Conservation (phyloP, 1,140 invertebrate species). For the Tigriopus japonicus region DNA sequence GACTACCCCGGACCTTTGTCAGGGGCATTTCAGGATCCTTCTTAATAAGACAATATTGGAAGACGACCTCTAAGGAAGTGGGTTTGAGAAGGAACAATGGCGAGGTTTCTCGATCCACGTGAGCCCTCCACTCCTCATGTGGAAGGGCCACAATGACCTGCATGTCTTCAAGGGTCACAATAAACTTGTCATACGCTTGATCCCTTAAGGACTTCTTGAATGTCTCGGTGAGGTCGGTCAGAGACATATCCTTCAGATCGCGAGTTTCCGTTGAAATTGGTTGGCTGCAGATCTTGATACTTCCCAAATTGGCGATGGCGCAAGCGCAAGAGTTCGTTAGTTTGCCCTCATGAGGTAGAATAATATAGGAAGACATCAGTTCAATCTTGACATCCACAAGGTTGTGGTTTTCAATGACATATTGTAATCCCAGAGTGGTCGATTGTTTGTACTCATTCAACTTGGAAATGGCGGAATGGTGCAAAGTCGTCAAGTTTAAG, state of each 20-base stretch:
- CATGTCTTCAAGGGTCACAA: not conserved
- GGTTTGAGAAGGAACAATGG: not conserved
- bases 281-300: not conserved
- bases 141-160: not conserved
- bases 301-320: not conserved
- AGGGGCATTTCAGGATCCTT: slow-evolving; percentile 1
- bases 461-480: not conserved
- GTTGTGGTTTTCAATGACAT: slow-evolving; percentile 9
- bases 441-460: slow-evolving; percentile 4
- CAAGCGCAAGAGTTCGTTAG: not conserved
- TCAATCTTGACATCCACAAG: slow-evolving; percentile 7
- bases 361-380: not conserved
- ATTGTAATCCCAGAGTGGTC: not conserved
- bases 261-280: not conserved
- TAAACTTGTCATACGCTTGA: slow-evolving; percentile 4
- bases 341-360: not conserved
- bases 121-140: not conserved
- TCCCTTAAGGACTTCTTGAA: not conserved
- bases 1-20: not conserved
- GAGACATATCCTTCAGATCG: not conserved
- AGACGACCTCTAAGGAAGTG: not conserved
- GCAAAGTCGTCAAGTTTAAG: not conserved
- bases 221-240: not conserved
- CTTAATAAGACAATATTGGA: not conserved
- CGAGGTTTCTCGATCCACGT: not conserved